Percentiles rank a stretch among this genome's conserved stretches.
Evolutionary conservation across 2,113 vertebrate genomes (phyloP).

Genomic region (Salminus brasiliensis): DNA sequence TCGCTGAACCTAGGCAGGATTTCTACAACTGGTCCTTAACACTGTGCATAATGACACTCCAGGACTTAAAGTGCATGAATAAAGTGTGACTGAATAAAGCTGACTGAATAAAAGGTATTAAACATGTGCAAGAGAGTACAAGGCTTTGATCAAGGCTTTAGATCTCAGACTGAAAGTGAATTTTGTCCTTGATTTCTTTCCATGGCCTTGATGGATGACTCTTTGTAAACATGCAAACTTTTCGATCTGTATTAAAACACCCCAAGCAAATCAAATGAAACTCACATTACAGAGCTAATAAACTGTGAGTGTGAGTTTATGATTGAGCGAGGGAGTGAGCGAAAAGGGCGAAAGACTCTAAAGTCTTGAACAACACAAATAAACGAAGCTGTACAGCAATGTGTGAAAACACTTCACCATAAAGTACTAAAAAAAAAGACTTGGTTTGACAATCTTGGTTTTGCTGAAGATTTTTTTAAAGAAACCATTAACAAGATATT

Average conservation of each 20-base stretch:
- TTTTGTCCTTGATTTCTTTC: neutral
- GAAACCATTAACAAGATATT: too few relatives aligned
- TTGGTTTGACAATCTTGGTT: too few relatives aligned
- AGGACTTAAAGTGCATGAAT: too few relatives aligned
- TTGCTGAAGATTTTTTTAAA: too few relatives aligned
- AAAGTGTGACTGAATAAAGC: too few relatives aligned
- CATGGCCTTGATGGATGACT: neutral
- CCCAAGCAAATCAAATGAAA: constrained; percentile 20
- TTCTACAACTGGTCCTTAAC: too few relatives aligned
- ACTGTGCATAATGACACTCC: too few relatives aligned
- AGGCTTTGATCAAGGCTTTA: neutral
- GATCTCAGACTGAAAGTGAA: neutral
- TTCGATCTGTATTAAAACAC: neutral
- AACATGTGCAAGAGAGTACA: neutral
- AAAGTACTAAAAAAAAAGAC: too few relatives aligned
- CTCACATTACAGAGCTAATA: constrained; percentile 5
- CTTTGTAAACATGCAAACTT: neutral
- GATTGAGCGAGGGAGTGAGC: neutral
- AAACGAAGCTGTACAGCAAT: neutral
- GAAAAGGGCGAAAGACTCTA: neutral
- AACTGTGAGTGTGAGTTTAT: neutral
- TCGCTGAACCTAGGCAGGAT: too few relatives aligned
- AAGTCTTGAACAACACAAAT: neutral
- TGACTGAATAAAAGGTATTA: too few relatives aligned
- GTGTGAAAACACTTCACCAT: too few relatives aligned